Conservation (phyloP, 2,113 vertebrate genomes). For the Edolisoma coerulescens region DNA sequence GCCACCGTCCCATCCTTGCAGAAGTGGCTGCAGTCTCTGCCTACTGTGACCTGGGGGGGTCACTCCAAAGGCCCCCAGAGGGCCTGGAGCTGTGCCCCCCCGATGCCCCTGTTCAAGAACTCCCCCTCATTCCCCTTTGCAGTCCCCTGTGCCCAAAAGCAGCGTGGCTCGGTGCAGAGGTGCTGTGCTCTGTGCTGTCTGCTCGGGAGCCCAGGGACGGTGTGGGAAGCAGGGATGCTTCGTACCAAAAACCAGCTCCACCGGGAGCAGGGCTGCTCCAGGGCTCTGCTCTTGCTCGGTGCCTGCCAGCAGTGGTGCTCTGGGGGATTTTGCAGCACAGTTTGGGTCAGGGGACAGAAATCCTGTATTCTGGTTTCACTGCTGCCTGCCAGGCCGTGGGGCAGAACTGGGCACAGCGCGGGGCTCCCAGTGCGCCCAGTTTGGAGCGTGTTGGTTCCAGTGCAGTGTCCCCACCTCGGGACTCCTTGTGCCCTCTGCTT, state of each 20-base stretch:
- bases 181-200: neutral
- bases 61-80: too few species aligned
- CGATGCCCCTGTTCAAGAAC: too few species aligned
- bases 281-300: rapidly evolving
- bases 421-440: neutral
- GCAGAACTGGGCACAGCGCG: rapidly evolving
- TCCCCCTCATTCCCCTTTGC: neutral
- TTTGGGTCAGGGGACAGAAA: neutral
- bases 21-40: neutral
- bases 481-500: neutral
- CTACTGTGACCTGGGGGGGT: neutral
- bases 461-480: neutral
- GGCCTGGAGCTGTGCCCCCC: neutral
- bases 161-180: neutral
- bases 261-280: neutral
- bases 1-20: neutral
- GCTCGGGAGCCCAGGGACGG: rapidly evolving
- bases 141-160: neutral
- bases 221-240: neutral
- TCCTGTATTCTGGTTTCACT: rapidly evolving
- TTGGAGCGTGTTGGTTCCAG: neutral
- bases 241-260: neutral
- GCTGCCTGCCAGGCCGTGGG: neutral
- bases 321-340: neutral
- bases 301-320: neutral